Base-by-base conservation (phyloP, 2,113 vertebrate genomes). In the Pelvicachromis taeniatus region DNA sequence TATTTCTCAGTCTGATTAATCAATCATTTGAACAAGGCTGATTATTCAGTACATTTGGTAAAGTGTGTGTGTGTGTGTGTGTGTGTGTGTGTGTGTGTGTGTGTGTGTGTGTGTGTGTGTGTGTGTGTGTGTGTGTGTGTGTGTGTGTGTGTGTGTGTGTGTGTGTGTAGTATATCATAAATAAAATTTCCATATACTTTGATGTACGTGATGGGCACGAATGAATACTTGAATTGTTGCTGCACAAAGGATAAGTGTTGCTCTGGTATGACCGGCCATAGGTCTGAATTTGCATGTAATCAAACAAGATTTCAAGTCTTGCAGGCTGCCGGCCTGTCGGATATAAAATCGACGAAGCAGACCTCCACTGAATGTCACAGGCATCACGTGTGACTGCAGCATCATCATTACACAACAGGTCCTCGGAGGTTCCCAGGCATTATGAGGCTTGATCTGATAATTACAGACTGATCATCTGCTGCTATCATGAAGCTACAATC, bases 341-440 rank as follows among this genome's bases (percentile, higher is more conserved):
- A 87, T 70, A 53, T 82, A 54, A 82, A 70, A 79, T 88, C 21
- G 10, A 85, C 80, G 65, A 83, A 79, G 50, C 85, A 55, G 73
- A 61, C 79, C 83, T 65, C 16, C 48, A 48, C 65, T 53, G 9
- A 14, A 7, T 12, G 19, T 70, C 77, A 81, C 58, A 63, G 53
- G 35, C 79, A 40, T 45, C 55, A 87, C 87, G 56, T 78, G 87
- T 90, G 87, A 88, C 86, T 82, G 78, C 84, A 73, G 10, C 87
- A 23, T 89, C 82, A 54, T 81, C 26, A 84, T 95, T 94, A 91
- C 86, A 84, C 93, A 94, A 92, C 89, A 84, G 14, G 14, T 61
- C 88, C 85, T 89, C 85, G 80, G 90, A 92, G 88, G 87, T 86
- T 89, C 50, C 50, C 77, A 23, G 63, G 81, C 82, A 58, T 90